Conservation (phyloP, 2,888 invertebrate genomes). For the Margaritifera margaritifera region DNA sequence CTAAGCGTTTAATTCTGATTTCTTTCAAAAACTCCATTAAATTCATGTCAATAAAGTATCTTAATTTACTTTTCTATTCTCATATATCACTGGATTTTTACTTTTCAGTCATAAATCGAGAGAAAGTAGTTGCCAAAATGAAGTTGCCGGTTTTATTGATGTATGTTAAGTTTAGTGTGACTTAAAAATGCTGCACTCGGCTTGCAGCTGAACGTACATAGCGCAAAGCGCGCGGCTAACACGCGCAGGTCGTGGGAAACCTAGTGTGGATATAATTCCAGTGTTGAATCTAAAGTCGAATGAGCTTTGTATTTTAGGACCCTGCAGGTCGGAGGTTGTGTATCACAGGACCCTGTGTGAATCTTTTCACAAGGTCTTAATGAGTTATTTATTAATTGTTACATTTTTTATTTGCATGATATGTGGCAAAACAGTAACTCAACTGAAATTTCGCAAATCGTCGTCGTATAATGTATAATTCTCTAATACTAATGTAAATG, state of each 20-base stretch:
- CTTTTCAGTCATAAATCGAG: conserved; percentile 13
- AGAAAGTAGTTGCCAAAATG: conserved; percentile 11
- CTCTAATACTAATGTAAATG: no score
- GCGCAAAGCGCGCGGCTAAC: conserved; percentile 41
- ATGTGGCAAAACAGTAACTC: no score
- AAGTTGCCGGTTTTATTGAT: conserved; percentile 11
- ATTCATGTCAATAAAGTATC: neutral
- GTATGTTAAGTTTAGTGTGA: conserved; percentile 8
- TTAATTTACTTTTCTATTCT: neutral
- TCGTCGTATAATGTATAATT: no score
- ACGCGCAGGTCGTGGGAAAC: conserved; percentile 58
- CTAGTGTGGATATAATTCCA: conserved; percentile 20
- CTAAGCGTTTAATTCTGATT: neutral
- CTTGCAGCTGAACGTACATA: conserved; percentile 1
- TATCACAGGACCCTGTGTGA: no score
- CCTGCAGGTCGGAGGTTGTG: no score
- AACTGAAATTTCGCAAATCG: no score
- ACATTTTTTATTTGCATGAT: no score
- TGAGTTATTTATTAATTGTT: no score
- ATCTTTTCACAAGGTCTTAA: no score
- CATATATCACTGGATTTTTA: conserved; percentile 14
- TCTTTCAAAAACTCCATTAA: neutral
- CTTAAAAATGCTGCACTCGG: conserved; percentile 5
- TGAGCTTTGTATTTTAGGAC: conserved; percentile 8
- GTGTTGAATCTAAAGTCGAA: conserved; percentile 6